Evolutionary conservation across 2,888 invertebrate species (phyloP).

Genomic region (Hanleya hanleyi): DNA sequence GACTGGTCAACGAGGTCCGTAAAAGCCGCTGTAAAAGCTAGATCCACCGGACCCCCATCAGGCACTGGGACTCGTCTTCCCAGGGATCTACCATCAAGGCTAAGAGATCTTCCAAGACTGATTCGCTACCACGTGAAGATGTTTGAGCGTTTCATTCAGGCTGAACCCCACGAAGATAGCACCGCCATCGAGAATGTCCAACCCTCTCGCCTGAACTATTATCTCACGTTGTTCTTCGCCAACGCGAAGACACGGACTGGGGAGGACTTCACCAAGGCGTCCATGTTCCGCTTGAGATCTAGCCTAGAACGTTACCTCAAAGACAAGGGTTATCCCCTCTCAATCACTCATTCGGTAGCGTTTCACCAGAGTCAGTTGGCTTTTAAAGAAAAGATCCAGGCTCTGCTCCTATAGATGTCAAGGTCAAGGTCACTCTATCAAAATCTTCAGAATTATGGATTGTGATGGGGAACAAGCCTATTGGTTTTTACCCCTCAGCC

Average conservation of each 20-base stretch:
- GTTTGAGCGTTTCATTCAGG: not conserved
- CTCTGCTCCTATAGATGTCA: no score
- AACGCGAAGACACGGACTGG: not conserved
- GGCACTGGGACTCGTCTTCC: no score
- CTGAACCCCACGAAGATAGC: not conserved
- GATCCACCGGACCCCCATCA: no score
- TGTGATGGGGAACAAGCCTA: no score
- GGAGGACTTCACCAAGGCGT: not conserved
- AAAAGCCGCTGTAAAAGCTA: no score
- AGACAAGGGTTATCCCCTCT: not conserved
- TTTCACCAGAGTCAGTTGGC: no score
- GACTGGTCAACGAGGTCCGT: no score
- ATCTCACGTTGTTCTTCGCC: not conserved
- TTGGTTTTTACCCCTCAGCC: no score
- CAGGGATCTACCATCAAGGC: no score
- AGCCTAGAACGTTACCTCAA: not conserved
- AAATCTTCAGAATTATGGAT: no score
- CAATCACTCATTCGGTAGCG: not conserved
- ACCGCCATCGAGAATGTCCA: not conserved
- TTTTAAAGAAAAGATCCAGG: no score
- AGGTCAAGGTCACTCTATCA: no score
- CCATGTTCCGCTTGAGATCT: not conserved
- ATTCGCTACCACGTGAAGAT: not conserved
- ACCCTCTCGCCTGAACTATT: not conserved
- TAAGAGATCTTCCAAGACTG: not conserved